Base-by-base conservation (phyloP, 1,140 invertebrate genomes). In the Saxidomus purpurata region DNA sequence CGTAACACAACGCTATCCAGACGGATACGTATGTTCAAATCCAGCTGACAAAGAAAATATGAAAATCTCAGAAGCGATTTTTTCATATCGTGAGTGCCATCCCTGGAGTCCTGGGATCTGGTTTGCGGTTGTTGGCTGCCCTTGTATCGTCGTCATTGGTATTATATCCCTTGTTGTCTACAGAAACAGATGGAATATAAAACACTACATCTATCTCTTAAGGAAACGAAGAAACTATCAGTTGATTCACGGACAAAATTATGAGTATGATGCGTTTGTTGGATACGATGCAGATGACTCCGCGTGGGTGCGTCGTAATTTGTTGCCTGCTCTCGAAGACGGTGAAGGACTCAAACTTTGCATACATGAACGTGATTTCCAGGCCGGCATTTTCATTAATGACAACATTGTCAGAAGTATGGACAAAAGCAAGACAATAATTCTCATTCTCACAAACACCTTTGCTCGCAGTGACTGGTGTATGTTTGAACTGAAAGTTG, bases 401-500 rank as follows among this genome's bases (percentile, higher is more conserved):
- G 67, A 71, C 22, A 71, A 36, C 19, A 63, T 63, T 63, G 25
- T 63, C 25, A 63, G 6, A 25, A 2, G n/a, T 63, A 63, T 63
- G 25, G 25, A 63, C 22, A 9, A 25, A 11, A 63, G 59, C 28
- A 28, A 63, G 25, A 63, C 25, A 28, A 63, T 63, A 9, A 71
- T 71, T 71, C 34, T 71, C 8, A 40, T 71, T 40, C n/a, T 71
- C 2, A 31, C 67, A 38, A 71, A 71, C 17, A 6, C 36, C 2
- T 71, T 76, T 76, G 71, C 71, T 0, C 25, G 4, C 0, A 76
- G 71, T 25, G 40, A 49, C 11, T 76, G 71, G 71, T 76, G 71
- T 49, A 76, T 76, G 40, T 76, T 76, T 49, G 71, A 76, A 49
- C n/a, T 76, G 40, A 76, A 76, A 49, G 40, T 76, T 43, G 38